Percentiles rank a stretch among this genome's conserved stretches.
Conservation (phyloP, 2,888 invertebrate species). For the Lobophora halterata region DNA sequence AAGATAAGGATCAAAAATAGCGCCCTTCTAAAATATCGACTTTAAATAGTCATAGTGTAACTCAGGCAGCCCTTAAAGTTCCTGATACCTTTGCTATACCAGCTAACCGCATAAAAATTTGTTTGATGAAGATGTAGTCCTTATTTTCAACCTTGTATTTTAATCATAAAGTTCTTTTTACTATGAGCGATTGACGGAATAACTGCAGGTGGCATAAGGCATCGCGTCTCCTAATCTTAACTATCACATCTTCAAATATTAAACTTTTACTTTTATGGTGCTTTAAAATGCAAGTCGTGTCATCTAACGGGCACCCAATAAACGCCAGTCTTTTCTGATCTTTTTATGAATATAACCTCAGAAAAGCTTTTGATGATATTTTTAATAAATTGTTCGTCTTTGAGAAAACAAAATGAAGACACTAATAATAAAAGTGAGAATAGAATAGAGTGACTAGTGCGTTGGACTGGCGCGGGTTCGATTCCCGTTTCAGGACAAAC, state of each 20-base stretch:
- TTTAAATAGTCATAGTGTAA: constrained; percentile 75
- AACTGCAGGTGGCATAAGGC: constrained; percentile 71
- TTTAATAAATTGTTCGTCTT: constrained; percentile 3
- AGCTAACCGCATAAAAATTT: constrained; percentile 72
- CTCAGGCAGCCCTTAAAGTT: constrained; percentile 56
- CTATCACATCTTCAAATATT: constrained; percentile 71
- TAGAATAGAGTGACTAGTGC: not conserved
- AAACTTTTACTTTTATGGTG: constrained; percentile 75
- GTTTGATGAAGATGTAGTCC: constrained; percentile 36
- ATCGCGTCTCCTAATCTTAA: constrained; percentile 65
- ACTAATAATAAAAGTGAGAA: constrained; percentile 1
- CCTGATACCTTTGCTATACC: constrained; percentile 58
- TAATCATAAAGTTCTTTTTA: constrained; percentile 32
- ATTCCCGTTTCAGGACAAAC: too few relatives aligned
- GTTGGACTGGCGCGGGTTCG: not conserved
- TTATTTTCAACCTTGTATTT: constrained; percentile 31
- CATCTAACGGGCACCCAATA: constrained; percentile 53
- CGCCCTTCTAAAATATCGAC: constrained; percentile 75
- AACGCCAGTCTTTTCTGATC: constrained; percentile 36
- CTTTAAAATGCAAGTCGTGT: constrained; percentile 70
- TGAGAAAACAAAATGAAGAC: too few relatives aligned
- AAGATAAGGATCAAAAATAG: constrained; percentile 67
- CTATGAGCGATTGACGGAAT: constrained; percentile 29
- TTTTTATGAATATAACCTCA: constrained; percentile 25
- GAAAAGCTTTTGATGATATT: constrained; percentile 18